A percentile compares a stretch with the other conserved stretches of the same genome.
phyloP scores from a whole-genome alignment of 2,113 vertebrate genomes.

The Gulo gulo region DNA sequence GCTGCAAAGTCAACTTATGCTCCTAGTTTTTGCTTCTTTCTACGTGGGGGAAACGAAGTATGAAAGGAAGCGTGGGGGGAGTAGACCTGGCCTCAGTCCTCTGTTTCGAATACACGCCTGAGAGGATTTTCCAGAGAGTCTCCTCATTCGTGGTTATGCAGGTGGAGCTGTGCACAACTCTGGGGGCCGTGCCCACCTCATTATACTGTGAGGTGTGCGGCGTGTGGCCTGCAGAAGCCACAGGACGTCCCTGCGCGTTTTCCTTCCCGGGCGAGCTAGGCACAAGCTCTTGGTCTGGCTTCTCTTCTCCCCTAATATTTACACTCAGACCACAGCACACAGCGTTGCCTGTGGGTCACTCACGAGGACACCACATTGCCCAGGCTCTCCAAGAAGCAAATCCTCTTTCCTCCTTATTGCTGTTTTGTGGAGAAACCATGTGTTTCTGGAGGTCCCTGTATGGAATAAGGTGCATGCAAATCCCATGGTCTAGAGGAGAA shows the following conservation, averaged over 20 bases:
- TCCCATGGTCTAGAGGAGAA: neutral
- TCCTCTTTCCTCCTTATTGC: neutral
- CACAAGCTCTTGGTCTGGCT: neutral
- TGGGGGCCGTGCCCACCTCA: neutral
- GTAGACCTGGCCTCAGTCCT: neutral
- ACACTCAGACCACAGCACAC: neutral
- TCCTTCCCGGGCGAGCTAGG: neutral
- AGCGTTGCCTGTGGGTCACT: neutral
- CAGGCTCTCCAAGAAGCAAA: neutral
- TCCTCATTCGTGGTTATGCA: neutral
- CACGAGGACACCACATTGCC: neutral
- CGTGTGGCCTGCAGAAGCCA: neutral
- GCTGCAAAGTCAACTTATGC: neutral
- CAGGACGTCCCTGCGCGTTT: neutral
- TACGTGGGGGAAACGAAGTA: neutral
- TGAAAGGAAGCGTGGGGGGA: neutral
- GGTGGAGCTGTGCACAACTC: neutral
- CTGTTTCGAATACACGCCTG: neutral
- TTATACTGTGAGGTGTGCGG: neutral
- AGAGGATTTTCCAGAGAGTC: neutral
- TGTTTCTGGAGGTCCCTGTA: neutral
- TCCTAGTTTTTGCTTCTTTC: neutral
- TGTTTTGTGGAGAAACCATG: neutral
- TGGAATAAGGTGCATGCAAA: neutral
- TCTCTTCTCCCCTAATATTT: neutral